These are phyloP conservation scores for Eilema sororculum DNA, from an alignment of 2,888 invertebrate genomes.

Conservation along the genomic window DNA sequence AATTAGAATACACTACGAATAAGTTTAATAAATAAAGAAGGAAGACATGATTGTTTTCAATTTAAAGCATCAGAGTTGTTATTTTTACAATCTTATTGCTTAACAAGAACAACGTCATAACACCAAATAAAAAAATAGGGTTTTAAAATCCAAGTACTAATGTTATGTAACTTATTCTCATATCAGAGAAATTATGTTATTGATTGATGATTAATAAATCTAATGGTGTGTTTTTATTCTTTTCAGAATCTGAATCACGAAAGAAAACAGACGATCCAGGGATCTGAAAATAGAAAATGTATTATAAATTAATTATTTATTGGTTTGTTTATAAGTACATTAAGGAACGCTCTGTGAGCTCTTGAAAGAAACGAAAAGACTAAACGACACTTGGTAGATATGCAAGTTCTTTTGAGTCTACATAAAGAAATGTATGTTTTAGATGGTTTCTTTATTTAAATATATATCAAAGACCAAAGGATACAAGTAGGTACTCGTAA, in stretches of 20 bases:
- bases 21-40: too few species aligned
- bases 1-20: too few species aligned
- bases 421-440: too few species aligned
- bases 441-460: not conserved
- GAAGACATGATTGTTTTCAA: too few species aligned
- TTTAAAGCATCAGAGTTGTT: too few species aligned
- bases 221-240: not conserved
- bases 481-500: not conserved
- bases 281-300: not conserved
- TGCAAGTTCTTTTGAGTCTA: not conserved
- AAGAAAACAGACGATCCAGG: not conserved
- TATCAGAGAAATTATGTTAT: too few species aligned
- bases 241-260: slow-evolving; percentile 10
- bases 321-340: not conserved
- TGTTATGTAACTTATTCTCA: not conserved
- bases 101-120: too few species aligned
- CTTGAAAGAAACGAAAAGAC: slow-evolving; percentile 4
- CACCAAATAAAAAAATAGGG: too few species aligned
- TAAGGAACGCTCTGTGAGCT: not conserved
- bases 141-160: too few species aligned
- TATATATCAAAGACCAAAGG: not conserved
- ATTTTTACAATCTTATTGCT: too few species aligned
- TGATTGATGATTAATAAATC: not conserved
- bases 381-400: not conserved
- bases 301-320: not conserved